A percentile compares a stretch with the other conserved stretches of the same genome.
Conservation (phyloP, 2,888 invertebrate species). For the Formica aserva region DNA sequence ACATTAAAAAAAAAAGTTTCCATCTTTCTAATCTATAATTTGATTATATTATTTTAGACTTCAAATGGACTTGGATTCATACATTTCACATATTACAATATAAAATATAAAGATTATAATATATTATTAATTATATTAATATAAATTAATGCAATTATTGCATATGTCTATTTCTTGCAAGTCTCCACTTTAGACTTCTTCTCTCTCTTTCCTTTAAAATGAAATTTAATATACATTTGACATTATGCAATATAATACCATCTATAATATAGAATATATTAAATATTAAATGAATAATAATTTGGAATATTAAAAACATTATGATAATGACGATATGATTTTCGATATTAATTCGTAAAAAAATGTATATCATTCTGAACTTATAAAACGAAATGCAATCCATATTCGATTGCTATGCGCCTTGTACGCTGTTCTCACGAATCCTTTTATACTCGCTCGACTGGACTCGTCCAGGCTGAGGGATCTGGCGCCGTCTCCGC, state of each 20-base stretch:
- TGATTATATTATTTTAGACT: background rate
- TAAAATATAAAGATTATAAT: background rate
- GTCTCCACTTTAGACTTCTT: background rate
- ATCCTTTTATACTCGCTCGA: conserved; percentile 10
- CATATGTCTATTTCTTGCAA: background rate
- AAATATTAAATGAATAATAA: background rate
- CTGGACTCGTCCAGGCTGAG: conserved; percentile 61
- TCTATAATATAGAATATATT: background rate
- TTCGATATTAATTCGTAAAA: background rate
- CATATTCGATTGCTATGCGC: background rate
- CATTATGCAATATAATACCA: background rate
- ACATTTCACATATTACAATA: background rate
- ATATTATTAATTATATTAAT: background rate
- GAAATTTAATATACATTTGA: background rate
- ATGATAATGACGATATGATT: background rate
- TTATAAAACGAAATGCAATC: conserved; percentile 1
- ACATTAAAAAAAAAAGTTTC: background rate
- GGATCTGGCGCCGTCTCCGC: conserved; percentile 67
- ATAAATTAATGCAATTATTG: background rate
- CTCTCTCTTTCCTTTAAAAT: background rate
- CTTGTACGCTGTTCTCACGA: background rate
- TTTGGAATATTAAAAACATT: background rate
- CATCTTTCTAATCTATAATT: background rate
- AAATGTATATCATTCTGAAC: background rate
- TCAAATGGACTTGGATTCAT: background rate